phyloP scores from a whole-genome alignment of 2,797 vertebrate species.

The Anguilla pacifica region DNA sequence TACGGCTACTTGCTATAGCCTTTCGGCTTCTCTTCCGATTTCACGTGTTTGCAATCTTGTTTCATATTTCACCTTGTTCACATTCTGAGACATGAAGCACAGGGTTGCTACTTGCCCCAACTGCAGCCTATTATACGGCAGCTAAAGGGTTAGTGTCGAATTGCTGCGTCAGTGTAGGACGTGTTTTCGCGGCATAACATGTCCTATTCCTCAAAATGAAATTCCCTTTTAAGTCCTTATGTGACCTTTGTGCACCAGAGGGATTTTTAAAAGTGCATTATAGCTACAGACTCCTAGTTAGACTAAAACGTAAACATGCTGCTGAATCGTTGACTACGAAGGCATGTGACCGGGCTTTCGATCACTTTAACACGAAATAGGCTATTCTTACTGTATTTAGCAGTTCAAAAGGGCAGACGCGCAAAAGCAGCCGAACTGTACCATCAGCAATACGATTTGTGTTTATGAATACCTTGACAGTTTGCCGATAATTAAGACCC shows the following conservation, averaged over 20 bases:
- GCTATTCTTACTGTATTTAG: neutral
- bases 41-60: too few relatives aligned
- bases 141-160: constrained; percentile 41
- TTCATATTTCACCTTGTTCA: too few relatives aligned
- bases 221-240: constrained; percentile 28
- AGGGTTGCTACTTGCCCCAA: neutral
- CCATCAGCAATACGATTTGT: neutral
- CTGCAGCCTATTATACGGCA: neutral
- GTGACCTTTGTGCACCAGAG: constrained; percentile 34
- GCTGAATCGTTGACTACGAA: neutral
- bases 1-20: too few relatives aligned
- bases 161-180: constrained; percentile 57
- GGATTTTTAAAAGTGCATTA: neutral
- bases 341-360: constrained; percentile 7
- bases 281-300: neutral
- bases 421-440: neutral
- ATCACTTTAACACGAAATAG: neutral
- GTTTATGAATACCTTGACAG: neutral
- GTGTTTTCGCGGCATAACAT: constrained; percentile 49
- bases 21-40: too few relatives aligned
- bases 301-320: neutral
- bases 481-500: neutral
- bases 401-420: neutral
- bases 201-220: constrained; percentile 38
- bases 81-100: neutral